Percentiles rank a stretch among this genome's conserved stretches.
phyloP scores from a whole-genome alignment of 2,113 vertebrate genomes.

The Hypocryptadius cinnamomeus region DNA sequence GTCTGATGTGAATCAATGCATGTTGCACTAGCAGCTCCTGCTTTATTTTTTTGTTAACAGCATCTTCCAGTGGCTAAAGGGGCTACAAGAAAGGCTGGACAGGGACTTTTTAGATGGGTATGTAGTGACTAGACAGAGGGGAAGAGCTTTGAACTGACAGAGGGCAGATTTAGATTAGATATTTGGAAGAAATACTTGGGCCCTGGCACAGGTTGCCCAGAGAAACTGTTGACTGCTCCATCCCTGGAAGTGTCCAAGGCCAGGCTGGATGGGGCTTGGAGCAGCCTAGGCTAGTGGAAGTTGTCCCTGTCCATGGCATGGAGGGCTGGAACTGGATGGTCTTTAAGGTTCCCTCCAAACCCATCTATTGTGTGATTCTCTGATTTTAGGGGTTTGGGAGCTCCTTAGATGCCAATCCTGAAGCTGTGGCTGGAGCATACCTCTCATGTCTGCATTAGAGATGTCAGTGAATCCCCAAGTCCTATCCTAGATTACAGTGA shows the following conservation, averaged over 20 bases:
- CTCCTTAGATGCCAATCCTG: not conserved
- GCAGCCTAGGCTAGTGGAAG: fast-evolving
- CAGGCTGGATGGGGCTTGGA: not conserved
- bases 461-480: not conserved
- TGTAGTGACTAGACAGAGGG: not conserved
- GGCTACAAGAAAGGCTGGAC: not conserved
- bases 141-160: not conserved
- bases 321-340: not conserved
- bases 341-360: not conserved
- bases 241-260: not conserved
- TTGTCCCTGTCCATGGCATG: not conserved
- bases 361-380: not conserved
- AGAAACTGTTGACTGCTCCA: not conserved
- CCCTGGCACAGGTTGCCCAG: not conserved
- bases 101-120: not conserved
- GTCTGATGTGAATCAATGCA: not conserved
- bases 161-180: not conserved
- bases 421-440: not conserved
- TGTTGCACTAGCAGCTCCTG: fast-evolving
- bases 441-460: not conserved
- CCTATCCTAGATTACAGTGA: not conserved
- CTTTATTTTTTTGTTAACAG: not conserved
- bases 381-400: not conserved
- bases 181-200: not conserved
- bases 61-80: not conserved